These are phyloP conservation scores for Automeris io DNA, from an alignment of 2,888 invertebrate genomes.

Conservation along the genomic window DNA sequence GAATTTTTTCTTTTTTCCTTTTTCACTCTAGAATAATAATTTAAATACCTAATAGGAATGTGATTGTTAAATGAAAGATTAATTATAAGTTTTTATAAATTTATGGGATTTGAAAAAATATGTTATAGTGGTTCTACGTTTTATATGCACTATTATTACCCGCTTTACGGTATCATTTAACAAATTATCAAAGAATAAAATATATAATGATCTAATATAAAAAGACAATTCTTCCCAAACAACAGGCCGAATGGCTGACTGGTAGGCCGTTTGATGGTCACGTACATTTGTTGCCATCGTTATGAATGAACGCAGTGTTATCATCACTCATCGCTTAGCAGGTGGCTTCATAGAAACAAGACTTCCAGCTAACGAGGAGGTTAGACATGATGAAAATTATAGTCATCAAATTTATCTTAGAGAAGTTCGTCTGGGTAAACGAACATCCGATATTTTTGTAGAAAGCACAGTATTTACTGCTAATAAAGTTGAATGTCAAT, in stretches of 20 bases:
- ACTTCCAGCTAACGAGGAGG: constrained; percentile 23
- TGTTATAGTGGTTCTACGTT: too few relatives aligned
- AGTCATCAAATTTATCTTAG: constrained; percentile 17
- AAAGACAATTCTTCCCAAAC: constrained; percentile 8
- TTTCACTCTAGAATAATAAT: too few relatives aligned
- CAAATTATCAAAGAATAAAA: background rate
- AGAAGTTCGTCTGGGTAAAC: constrained; percentile 3
- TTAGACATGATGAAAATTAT: constrained; percentile 20
- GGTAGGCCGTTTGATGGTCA: constrained; percentile 14
- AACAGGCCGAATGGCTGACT: constrained; percentile 6
- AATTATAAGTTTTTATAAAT: too few relatives aligned
- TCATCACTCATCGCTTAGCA: constrained; percentile 24
- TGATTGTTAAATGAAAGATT: too few relatives aligned
- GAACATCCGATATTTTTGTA: background rate
- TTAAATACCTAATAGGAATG: too few relatives aligned
- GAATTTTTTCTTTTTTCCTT: too few relatives aligned
- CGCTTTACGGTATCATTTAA: too few relatives aligned
- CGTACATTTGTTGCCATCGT: constrained; percentile 19
- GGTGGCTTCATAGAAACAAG: constrained; percentile 41
- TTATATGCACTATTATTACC: too few relatives aligned
- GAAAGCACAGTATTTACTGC: too few relatives aligned
- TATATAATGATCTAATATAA: background rate
- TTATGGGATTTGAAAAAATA: too few relatives aligned
- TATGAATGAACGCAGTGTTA: constrained; percentile 34
- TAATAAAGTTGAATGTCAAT: too few relatives aligned